phyloP scores from a whole-genome alignment of 2,888 invertebrate species.

The Agonopterix subpropinquella region DNA sequence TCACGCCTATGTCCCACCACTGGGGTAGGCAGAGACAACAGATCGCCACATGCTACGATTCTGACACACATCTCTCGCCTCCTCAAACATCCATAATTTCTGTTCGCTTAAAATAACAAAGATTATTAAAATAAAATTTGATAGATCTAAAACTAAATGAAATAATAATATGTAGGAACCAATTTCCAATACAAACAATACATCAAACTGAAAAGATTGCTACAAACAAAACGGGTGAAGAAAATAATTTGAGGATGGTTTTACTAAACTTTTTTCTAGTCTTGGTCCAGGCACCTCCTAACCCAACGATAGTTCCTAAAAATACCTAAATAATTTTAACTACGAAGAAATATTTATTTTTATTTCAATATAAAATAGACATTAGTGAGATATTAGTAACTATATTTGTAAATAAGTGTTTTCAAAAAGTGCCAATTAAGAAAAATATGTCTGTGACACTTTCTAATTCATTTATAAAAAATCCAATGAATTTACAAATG shows the following conservation, averaged over 20 bases:
- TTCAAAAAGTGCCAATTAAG: slow-evolving; percentile 39
- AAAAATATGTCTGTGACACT: slow-evolving; percentile 59
- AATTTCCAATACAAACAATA: too few species aligned
- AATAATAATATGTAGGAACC: too few species aligned
- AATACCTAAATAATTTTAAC: slow-evolving; percentile 69
- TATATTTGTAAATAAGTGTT: slow-evolving; percentile 36
- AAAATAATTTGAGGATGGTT: background rate
- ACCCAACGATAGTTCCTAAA: slow-evolving; percentile 76
- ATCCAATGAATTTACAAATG: slow-evolving; percentile 60
- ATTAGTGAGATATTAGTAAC: slow-evolving; percentile 34
- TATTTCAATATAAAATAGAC: slow-evolving; percentile 51
- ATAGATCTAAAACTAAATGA: too few species aligned
- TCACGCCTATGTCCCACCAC: too few species aligned
- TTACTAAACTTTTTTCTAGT: slow-evolving; percentile 18
- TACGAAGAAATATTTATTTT: slow-evolving; percentile 65
- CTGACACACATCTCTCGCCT: too few species aligned
- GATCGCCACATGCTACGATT: too few species aligned
- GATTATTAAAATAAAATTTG: too few species aligned
- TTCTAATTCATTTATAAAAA: slow-evolving; percentile 58
- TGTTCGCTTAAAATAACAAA: too few species aligned
- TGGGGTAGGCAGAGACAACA: too few species aligned
- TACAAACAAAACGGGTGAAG: slow-evolving; percentile 33
- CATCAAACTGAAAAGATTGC: slow-evolving; percentile 3
- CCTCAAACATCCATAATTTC: too few species aligned
- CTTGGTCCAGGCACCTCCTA: slow-evolving; percentile 66